Conservation (phyloP, 2,113 vertebrate genomes). For the Notarius quadriscutis region DNA sequence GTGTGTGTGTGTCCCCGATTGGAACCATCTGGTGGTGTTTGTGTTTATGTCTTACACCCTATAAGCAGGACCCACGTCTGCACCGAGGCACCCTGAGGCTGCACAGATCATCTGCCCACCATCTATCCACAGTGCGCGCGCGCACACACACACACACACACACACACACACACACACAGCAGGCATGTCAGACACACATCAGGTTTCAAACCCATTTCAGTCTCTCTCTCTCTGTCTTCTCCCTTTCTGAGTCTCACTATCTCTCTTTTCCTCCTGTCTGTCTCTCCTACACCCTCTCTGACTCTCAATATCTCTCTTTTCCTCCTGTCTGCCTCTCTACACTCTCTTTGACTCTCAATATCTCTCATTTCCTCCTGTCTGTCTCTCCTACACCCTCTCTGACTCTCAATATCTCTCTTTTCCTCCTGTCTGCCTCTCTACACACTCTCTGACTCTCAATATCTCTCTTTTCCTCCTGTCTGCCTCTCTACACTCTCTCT, state of each 20-base stretch:
- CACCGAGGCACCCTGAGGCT: slow-evolving; percentile 53
- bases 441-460: neutral
- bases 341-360: too few relatives aligned
- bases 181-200: neutral
- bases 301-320: neutral
- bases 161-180: neutral
- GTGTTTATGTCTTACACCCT: slow-evolving; percentile 52
- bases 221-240: too few relatives aligned
- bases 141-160: slow-evolving; percentile 7
- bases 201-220: neutral
- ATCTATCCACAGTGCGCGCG: neutral
- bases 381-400: neutral
- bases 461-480: neutral
- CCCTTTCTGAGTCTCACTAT: neutral
- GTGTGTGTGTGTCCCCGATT: slow-evolving; percentile 23
- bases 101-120: slow-evolving; percentile 27
- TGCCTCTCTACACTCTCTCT: neutral
- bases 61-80: slow-evolving; percentile 60
- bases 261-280: neutral
- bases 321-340: neutral
- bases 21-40: slow-evolving; percentile 64
- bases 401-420: neutral
- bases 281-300: neutral
- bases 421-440: neutral
- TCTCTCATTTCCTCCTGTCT: neutral